Conservation (phyloP, 2,113 vertebrate genomes). For the Antigone vipio region DNA sequence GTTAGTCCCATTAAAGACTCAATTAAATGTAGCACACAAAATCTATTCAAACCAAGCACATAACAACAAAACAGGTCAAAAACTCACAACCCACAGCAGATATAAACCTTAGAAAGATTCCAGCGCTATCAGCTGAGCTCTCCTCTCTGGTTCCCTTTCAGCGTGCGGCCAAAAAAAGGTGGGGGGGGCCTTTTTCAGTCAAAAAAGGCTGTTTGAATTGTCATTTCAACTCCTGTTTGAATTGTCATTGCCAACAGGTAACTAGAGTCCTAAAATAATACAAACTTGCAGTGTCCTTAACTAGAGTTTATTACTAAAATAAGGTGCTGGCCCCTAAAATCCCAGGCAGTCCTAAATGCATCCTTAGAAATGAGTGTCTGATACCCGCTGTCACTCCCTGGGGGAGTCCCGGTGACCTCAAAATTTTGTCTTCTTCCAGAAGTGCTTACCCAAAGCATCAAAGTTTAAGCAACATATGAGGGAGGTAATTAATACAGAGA, state of each 20-base stretch:
- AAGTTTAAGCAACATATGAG: background rate
- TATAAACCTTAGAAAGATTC: background rate
- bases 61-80: background rate
- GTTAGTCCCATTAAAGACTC: background rate
- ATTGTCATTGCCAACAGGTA: background rate
- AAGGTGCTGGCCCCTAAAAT: background rate
- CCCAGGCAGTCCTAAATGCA: background rate
- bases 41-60: background rate
- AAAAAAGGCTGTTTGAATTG: background rate
- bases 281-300: background rate
- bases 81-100: background rate
- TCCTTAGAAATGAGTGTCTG: background rate
- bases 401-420: background rate
- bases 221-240: background rate
- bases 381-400: background rate
- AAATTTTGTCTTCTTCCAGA: background rate
- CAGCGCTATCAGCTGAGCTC: background rate
- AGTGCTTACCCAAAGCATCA: background rate
- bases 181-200: background rate
- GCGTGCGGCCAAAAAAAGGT: accelerated
- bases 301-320: background rate
- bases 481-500: background rate
- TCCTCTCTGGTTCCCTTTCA: background rate
- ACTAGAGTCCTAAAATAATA: background rate
- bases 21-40: constrained; percentile 17